These are phyloP conservation scores for Amazona guildingii DNA, from an alignment of 2,113 vertebrate genomes.

Conservation along the genomic window DNA sequence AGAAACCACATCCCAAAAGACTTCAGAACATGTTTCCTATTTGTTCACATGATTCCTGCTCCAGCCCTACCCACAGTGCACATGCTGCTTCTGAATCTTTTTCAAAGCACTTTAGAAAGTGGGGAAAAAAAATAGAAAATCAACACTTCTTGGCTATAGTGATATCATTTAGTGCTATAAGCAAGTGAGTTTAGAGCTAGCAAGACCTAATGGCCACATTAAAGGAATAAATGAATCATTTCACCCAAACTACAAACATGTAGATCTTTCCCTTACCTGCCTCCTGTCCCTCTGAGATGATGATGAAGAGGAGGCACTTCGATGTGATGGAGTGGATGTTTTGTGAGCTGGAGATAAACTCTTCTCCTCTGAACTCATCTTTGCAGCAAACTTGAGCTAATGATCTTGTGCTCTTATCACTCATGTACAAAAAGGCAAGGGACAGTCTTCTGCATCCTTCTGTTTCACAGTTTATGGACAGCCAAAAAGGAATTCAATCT, in stretches of 20 bases:
- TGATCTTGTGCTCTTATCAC: conserved; percentile 56
- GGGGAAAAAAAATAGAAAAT: neutral
- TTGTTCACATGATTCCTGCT: neutral
- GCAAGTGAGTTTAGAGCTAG: neutral
- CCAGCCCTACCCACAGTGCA: neutral
- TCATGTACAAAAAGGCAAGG: conserved; percentile 40
- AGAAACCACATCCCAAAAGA: neutral
- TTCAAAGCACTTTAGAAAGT: neutral
- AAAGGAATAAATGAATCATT: neutral
- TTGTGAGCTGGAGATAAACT: conserved; percentile 84
- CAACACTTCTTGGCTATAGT: neutral
- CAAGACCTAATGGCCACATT: neutral
- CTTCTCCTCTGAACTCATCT: conserved; percentile 94
- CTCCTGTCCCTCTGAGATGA: conserved; percentile 93
- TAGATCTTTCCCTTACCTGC: conserved; percentile 81
- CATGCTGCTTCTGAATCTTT: neutral
- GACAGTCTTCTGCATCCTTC: conserved; percentile 55
- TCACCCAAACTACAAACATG: neutral
- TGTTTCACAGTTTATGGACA: conserved; percentile 50
- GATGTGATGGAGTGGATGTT: conserved; percentile 89
- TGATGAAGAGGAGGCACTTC: conserved; percentile 91
- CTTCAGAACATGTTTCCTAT: neutral
- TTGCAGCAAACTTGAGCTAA: conserved; percentile 73
- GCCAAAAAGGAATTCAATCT: neutral
- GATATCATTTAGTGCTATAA: neutral